Percentiles rank a stretch among this genome's conserved stretches.
phyloP scores from a whole-genome alignment of 2,888 invertebrate species.

The Steinernema hermaphroditum region DNA sequence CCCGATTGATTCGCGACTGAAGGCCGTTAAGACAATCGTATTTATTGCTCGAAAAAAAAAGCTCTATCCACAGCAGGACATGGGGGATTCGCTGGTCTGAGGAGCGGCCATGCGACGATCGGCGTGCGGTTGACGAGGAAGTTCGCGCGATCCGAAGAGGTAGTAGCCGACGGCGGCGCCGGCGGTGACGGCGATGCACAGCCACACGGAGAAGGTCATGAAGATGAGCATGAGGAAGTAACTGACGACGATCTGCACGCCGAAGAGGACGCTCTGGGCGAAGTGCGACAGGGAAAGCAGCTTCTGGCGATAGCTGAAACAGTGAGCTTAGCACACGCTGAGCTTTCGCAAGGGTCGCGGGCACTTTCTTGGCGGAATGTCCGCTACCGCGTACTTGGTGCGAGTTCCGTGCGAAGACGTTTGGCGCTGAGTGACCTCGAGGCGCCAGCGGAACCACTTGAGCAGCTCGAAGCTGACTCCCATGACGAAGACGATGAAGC shows the following conservation, averaged over 20 bases:
- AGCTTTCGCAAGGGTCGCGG: no score
- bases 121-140: background rate
- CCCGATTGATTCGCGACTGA: background rate
- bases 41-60: background rate
- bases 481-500: slow-evolving; percentile 49
- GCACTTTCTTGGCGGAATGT: slow-evolving; percentile 26
- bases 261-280: slow-evolving; percentile 56
- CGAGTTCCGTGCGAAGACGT: background rate
- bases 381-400: slow-evolving; percentile 27
- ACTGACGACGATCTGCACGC: slow-evolving; percentile 53
- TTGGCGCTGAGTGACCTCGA: slow-evolving; percentile 1
- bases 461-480: slow-evolving; percentile 54
- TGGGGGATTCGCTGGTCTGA: slow-evolving; percentile 1
- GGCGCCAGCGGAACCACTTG: slow-evolving; percentile 48
- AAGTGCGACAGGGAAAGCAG: slow-evolving; percentile 50
- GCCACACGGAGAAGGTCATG: slow-evolving; percentile 65
- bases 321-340: background rate
- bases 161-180: slow-evolving; percentile 56
- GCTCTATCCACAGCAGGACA: slow-evolving; percentile 18
- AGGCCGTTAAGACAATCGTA: background rate
- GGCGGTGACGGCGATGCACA: slow-evolving; percentile 53
- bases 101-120: background rate
- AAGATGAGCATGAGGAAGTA: slow-evolving; percentile 63
- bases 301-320: slow-evolving; percentile 42
- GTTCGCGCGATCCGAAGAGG: slow-evolving; percentile 50